A percentile compares a stretch with the other conserved stretches of the same genome.
phyloP scores from a whole-genome alignment of 2,797 vertebrate species.

The Tarsius wallacei region DNA sequence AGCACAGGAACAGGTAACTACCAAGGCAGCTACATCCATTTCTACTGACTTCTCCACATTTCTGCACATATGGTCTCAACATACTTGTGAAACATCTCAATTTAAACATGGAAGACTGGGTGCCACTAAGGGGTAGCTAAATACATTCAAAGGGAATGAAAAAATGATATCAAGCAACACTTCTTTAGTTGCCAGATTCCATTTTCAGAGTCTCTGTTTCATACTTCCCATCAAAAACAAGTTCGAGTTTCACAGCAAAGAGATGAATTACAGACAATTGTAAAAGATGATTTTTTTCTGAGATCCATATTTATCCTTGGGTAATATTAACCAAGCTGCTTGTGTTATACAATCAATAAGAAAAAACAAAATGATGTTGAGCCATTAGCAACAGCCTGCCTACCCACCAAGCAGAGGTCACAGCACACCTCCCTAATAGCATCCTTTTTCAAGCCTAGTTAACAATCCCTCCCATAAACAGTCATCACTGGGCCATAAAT shows the following conservation, averaged over 20 bases:
- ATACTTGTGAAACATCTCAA: slow-evolving; percentile 74
- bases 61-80: slow-evolving; percentile 66
- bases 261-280: slow-evolving; percentile 36
- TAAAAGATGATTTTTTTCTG: slow-evolving; percentile 10
- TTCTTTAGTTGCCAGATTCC: slow-evolving; percentile 74
- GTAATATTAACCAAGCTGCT: slow-evolving; percentile 10
- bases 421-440: not conserved
- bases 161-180: slow-evolving; percentile 76
- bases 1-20: not conserved
- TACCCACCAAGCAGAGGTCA: not conserved
- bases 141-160: slow-evolving; percentile 68
- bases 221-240: slow-evolving; percentile 59
- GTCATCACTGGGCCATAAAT: not conserved
- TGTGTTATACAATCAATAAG: not conserved
- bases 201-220: slow-evolving; percentile 73
- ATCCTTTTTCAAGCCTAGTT: not conserved
- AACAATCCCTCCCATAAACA: not conserved
- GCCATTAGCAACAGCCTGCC: not conserved
- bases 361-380: slow-evolving; percentile 12
- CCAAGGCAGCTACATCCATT: not conserved
- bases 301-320: slow-evolving; percentile 44
- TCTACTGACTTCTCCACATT: not conserved
- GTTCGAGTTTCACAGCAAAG: slow-evolving; percentile 43
- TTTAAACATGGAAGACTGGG: slow-evolving; percentile 71
- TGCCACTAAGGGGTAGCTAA: slow-evolving; percentile 67